Conservation (phyloP, 2,113 vertebrate species). For the Pseudorectes ferrugineus region DNA sequence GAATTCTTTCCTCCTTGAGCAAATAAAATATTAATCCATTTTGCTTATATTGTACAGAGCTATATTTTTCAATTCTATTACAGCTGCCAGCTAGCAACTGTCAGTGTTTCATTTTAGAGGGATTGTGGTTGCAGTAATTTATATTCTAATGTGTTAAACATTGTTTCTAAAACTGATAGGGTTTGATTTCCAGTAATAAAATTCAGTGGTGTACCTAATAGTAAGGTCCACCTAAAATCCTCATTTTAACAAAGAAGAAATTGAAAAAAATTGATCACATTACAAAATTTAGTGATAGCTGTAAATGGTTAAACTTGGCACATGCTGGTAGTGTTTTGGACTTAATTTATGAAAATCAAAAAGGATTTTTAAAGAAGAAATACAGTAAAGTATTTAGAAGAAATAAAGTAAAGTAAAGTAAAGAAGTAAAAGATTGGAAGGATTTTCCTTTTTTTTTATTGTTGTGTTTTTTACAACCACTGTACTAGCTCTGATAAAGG, state of each 20-base stretch:
- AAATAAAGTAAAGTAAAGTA: too few relatives aligned
- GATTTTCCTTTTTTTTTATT: not conserved
- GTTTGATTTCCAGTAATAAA: not conserved
- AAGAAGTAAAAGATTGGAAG: not conserved
- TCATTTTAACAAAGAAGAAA: not conserved
- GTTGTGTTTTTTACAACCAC: not conserved
- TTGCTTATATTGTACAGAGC: not conserved
- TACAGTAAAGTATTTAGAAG: too few relatives aligned
- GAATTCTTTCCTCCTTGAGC: not conserved
- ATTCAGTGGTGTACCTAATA: not conserved
- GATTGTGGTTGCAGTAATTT: not conserved
- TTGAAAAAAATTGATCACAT: not conserved
- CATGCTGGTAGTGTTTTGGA: not conserved
- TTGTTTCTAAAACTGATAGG: not conserved
- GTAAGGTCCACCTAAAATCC: not conserved
- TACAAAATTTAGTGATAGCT: not conserved
- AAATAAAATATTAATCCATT: slow-evolving; percentile 18
- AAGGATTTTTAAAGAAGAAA: not conserved
- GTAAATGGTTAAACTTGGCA: not conserved
- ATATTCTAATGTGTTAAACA: not conserved
- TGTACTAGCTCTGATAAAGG: not conserved
- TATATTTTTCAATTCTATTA: not conserved
- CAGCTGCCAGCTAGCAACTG: not conserved
- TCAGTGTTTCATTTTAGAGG: not conserved
- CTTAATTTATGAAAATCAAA: not conserved